Conservation (phyloP, 1,140 invertebrate genomes). For the Pararge aegeria region DNA sequence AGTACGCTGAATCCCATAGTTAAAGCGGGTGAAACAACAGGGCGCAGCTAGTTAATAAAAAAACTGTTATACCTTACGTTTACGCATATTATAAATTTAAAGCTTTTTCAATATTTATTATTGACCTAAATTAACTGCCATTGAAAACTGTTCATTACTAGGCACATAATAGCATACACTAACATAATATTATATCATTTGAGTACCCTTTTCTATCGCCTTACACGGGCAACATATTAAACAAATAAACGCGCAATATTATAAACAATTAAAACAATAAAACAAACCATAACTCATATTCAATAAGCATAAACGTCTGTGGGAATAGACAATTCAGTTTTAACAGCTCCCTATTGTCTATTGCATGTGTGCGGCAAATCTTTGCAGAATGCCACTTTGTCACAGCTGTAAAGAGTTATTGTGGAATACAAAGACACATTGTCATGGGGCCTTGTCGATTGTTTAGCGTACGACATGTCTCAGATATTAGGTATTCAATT, state of each 20-base stretch:
- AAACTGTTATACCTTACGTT: no score
- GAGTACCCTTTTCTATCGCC: neutral
- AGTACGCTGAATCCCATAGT: no score
- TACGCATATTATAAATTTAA: no score
- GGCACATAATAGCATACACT: neutral
- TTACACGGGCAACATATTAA: neutral
- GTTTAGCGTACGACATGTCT: conserved; percentile 30
- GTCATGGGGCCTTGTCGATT: conserved; percentile 52
- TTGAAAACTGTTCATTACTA: no score
- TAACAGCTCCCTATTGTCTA: conserved; percentile 39
- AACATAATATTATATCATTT: neutral
- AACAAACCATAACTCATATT: conserved; percentile 39
- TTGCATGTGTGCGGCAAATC: conserved; percentile 58
- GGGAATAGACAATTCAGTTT: conserved; percentile 50
- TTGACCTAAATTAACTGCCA: no score
- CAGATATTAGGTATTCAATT: conserved; percentile 33
- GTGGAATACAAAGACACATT: conserved; percentile 57
- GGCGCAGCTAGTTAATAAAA: no score
- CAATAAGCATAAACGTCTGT: conserved; percentile 53
- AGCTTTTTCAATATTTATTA: no score
- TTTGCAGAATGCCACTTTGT: conserved; percentile 64
- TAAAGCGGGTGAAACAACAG: no score
- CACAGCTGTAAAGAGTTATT: conserved; percentile 61
- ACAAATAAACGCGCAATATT: conserved; percentile 9
- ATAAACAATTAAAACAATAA: conserved; percentile 36